Conservation (phyloP, 2,113 vertebrate species). For the Perca schrenkii region DNA sequence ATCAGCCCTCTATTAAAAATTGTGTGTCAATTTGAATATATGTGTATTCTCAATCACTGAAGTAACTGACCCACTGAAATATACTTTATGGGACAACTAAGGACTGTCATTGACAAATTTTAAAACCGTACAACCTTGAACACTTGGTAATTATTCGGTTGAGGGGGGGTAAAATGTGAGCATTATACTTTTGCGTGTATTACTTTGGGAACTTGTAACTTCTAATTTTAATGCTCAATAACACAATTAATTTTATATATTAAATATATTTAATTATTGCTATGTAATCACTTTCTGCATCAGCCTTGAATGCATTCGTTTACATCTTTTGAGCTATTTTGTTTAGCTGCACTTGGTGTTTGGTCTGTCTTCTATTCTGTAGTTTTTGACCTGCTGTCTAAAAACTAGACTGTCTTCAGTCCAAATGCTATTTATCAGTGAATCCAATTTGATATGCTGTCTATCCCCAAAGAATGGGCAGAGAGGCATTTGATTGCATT, state of each 20-base stretch:
- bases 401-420: conserved; percentile 62
- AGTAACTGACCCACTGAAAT: neutral
- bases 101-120: neutral
- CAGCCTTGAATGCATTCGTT: no score
- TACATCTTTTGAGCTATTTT: no score
- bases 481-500: conserved; percentile 72
- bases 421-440: conserved; percentile 74
- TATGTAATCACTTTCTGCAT: no score
- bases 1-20: neutral
- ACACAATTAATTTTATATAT: no score
- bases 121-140: neutral
- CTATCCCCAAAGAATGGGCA: conserved; percentile 59
- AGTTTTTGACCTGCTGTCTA: conserved; percentile 63
- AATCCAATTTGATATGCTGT: conserved; percentile 75
- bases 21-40: neutral
- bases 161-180: no score
- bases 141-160: neutral
- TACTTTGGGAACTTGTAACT: no score
- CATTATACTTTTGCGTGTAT: no score
- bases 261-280: no score
- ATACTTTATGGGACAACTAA: neutral
- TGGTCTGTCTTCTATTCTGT: conserved; percentile 20
- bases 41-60: neutral
- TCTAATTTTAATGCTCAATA: no score
- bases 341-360: conserved; percentile 1